These are phyloP conservation scores for Trissolcus brochymenae DNA, from an alignment of 2,888 invertebrate species.

Conservation along the genomic window DNA sequence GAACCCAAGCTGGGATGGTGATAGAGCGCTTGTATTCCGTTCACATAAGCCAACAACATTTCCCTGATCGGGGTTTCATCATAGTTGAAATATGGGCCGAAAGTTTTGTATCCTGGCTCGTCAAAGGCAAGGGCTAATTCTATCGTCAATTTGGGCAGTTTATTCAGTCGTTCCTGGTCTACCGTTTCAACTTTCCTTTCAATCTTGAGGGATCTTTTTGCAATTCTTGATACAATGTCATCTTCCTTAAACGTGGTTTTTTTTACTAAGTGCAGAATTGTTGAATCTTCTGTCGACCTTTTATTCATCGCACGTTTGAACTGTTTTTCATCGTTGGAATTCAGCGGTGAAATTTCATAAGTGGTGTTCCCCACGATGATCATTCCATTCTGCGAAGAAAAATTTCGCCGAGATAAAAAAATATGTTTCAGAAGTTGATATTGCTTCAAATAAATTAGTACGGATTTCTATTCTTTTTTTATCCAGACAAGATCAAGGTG, in stretches of 20 bases:
- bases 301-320: conserved; percentile 52
- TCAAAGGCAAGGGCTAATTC: conserved; percentile 87
- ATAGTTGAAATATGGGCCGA: conserved; percentile 82
- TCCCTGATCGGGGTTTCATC: conserved; percentile 83
- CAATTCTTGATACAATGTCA: not conserved
- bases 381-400: conserved; percentile 80
- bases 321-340: conserved; percentile 39
- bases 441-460: not conserved
- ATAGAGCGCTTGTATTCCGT: conserved; percentile 88
- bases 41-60: conserved; percentile 87
- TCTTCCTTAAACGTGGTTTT: conserved; percentile 76
- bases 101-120: conserved; percentile 84
- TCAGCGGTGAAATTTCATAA: conserved; percentile 83
- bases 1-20: conserved; percentile 85
- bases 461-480: not conserved
- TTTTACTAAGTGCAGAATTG: conserved; percentile 80
- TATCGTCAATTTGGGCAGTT: conserved; percentile 78
- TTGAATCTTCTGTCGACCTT: conserved; percentile 68
- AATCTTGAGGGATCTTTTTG: too few relatives aligned
- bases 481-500: not conserved
- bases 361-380: conserved; percentile 83
- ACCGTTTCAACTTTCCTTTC: not conserved
- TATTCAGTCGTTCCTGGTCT: conserved; percentile 7
- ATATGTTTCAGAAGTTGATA: not conserved
- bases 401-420: not conserved